These are phyloP conservation scores for Sphaerophoria taeniata DNA, from an alignment of 2,888 invertebrate genomes.

Conservation along the genomic window DNA sequence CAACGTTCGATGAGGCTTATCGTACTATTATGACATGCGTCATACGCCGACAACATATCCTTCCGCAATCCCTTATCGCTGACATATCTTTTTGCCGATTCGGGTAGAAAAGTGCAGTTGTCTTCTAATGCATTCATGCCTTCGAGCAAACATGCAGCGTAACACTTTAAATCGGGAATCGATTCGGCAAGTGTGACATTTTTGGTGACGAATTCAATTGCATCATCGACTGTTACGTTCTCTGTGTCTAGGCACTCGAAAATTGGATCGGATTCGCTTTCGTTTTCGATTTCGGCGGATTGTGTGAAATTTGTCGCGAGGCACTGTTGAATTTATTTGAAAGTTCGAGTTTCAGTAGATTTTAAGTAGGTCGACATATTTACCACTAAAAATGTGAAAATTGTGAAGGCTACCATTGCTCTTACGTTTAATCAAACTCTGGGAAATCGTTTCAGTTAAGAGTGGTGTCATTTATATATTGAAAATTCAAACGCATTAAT, in stretches of 20 bases:
- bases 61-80: slow-evolving; percentile 8
- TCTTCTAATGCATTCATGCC: slow-evolving; percentile 17
- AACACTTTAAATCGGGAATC: slow-evolving; percentile 20
- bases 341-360: too few relatives aligned
- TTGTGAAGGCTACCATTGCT: too few relatives aligned
- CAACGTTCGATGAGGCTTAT: not conserved
- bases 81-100: slow-evolving; percentile 3
- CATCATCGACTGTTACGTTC: slow-evolving; percentile 1
- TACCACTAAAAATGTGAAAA: too few relatives aligned
- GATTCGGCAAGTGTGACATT: not conserved
- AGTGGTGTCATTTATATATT: too few relatives aligned
- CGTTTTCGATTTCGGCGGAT: too few relatives aligned
- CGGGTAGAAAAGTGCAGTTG: slow-evolving; percentile 13
- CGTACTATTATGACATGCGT: slow-evolving; percentile 26
- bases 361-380: too few relatives aligned
- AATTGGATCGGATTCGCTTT: not conserved
- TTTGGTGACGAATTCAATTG: slow-evolving; percentile 7
- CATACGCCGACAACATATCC: slow-evolving; percentile 10
- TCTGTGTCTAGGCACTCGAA: not conserved
- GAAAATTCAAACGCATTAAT: too few relatives aligned
- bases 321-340: too few relatives aligned
- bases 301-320: too few relatives aligned
- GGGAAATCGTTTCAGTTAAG: too few relatives aligned
- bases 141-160: slow-evolving; percentile 23
- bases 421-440: too few relatives aligned